phyloP scores from a whole-genome alignment of 2,797 vertebrate genomes.

The Anolis apletophallus region DNA sequence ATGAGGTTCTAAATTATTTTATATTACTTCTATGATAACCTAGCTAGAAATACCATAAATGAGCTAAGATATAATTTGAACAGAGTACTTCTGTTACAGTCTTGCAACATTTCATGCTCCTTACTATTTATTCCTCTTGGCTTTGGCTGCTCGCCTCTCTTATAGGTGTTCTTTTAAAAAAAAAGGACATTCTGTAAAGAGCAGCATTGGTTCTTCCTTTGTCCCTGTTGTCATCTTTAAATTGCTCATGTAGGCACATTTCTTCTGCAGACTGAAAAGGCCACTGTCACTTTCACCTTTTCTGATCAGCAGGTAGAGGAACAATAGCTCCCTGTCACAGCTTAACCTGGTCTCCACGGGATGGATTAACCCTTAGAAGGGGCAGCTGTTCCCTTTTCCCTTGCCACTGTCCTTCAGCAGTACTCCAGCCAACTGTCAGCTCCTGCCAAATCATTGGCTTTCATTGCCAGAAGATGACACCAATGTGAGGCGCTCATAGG shows the following conservation, averaged over 20 bases:
- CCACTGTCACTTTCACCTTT: slow-evolving; percentile 12
- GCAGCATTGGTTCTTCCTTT: slow-evolving; percentile 9
- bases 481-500: accelerated
- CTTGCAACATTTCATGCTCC: neutral
- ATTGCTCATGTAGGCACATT: slow-evolving; percentile 4
- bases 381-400: slow-evolving; percentile 31
- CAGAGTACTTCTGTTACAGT: neutral
- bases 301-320: slow-evolving; percentile 25
- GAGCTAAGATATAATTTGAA: neutral
- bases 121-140: neutral
- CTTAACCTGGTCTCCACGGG: neutral
- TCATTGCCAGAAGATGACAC: slow-evolving; percentile 29
- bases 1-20: neutral
- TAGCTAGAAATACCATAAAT: neutral
- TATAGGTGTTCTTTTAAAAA: neutral
- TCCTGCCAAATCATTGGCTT: neutral
- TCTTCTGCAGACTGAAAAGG: slow-evolving; percentile 4
- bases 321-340: slow-evolving; percentile 21
- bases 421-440: neutral
- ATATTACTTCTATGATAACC: neutral
- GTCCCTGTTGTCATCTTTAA: slow-evolving; percentile 14
- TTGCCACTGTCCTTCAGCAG: neutral
- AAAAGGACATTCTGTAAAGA: slow-evolving; percentile 32
- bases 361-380: slow-evolving; percentile 8
- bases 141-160: neutral